These are phyloP conservation scores for Xiphophorus couchianus DNA, from an alignment of 2,113 vertebrate genomes.

Conservation along the genomic window DNA sequence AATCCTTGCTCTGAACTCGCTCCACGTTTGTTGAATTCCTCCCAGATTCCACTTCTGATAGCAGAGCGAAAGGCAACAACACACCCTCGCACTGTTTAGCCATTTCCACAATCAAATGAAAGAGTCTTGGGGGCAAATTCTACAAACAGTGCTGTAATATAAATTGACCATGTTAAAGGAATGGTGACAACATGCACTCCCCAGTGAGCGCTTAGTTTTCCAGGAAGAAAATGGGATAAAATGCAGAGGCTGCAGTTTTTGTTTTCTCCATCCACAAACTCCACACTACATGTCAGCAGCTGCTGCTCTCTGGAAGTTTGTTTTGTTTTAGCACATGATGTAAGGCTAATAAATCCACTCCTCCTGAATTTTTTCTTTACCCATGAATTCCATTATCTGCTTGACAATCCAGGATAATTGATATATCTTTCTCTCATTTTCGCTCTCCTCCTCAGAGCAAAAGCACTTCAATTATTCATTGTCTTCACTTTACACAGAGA, in stretches of 20 bases:
- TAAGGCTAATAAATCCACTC: slow-evolving; percentile 37
- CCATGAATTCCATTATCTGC: slow-evolving; percentile 28
- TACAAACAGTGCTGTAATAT: slow-evolving; percentile 41
- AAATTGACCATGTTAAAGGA: slow-evolving; percentile 55
- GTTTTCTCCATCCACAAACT: slow-evolving; percentile 41
- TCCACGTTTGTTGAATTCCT: slow-evolving; percentile 40
- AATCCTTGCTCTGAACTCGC: slow-evolving; percentile 15
- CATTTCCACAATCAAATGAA: slow-evolving; percentile 49
- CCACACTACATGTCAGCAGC: slow-evolving; percentile 25
- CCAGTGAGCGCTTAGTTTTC: slow-evolving; percentile 20
- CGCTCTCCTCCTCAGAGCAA: slow-evolving; percentile 34
- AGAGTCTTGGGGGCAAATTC: slow-evolving; percentile 55
- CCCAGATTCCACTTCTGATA: slow-evolving; percentile 51
- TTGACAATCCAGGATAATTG: slow-evolving; percentile 53
- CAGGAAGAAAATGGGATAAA: slow-evolving; percentile 13
- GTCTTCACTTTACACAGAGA: slow-evolving; percentile 21
- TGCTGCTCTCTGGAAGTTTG: slow-evolving; percentile 26
- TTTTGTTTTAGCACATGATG: slow-evolving; percentile 46
- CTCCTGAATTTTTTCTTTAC: background rate
- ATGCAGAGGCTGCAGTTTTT: slow-evolving; percentile 35
- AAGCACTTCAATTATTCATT: slow-evolving; percentile 60
- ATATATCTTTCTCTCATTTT: slow-evolving; percentile 49
- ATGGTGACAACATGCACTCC: background rate
- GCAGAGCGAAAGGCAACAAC: slow-evolving; percentile 53
- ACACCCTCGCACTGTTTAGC: slow-evolving; percentile 53